Conservation (phyloP, 2,888 invertebrate species). For the Meiosimyza platycephala region DNA sequence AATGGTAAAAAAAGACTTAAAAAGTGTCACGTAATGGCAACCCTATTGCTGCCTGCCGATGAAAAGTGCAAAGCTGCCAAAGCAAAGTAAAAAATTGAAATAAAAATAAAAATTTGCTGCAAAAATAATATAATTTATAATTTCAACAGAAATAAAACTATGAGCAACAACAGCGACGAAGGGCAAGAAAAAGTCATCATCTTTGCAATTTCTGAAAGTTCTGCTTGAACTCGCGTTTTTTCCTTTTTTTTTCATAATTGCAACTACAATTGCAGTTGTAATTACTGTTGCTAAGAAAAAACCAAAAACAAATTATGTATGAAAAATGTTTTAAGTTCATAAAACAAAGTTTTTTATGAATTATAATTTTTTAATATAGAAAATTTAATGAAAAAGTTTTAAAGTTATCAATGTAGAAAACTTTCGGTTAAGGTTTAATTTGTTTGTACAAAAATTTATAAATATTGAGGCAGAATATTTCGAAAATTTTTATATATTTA, state of each 20-base stretch:
- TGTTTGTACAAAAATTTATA: too few relatives aligned
- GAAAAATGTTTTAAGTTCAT: too few relatives aligned
- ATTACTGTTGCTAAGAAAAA: too few relatives aligned
- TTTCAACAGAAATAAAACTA: neutral
- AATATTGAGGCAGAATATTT: too few relatives aligned
- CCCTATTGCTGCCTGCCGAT: neutral
- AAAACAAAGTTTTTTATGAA: too few relatives aligned
- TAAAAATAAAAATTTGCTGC: neutral
- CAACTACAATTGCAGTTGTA: neutral
- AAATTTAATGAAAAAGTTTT: too few relatives aligned
- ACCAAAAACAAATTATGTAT: too few relatives aligned
- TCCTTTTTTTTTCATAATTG: neutral
- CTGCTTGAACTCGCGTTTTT: neutral
- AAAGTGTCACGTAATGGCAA: neutral
- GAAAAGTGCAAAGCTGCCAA: slow-evolving; percentile 5
- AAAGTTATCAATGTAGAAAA: too few relatives aligned
- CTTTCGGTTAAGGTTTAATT: too few relatives aligned
- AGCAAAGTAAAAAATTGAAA: neutral
- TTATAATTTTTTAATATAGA: too few relatives aligned
- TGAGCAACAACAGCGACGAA: neutral
- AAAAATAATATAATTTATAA: neutral
- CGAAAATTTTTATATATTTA: too few relatives aligned
- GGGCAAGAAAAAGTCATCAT: slow-evolving; percentile 10
- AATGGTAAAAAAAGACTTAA: too few relatives aligned
- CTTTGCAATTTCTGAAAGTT: neutral